Percentiles rank a stretch among this genome's conserved stretches.
phyloP scores from a whole-genome alignment of 2,113 vertebrate genomes.

The Eidolon helvum region DNA sequence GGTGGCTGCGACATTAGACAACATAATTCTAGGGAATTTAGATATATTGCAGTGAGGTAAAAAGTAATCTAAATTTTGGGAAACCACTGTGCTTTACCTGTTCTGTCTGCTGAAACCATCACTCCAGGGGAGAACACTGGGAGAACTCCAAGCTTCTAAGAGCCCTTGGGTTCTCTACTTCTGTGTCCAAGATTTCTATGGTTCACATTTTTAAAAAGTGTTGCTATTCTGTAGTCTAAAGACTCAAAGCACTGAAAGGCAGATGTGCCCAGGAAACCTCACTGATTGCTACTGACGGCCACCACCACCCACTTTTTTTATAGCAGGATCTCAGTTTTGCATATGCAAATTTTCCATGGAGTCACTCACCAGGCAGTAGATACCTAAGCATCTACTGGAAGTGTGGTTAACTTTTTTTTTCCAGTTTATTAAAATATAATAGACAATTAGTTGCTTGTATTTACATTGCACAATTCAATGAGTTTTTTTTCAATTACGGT shows the following conservation, averaged over 20 bases:
- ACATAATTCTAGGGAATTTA: not conserved
- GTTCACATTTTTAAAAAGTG: not conserved
- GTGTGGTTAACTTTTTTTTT: too few species aligned
- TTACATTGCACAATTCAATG: too few species aligned
- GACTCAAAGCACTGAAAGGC: not conserved
- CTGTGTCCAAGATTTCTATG: not conserved
- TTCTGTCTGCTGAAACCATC: not conserved
- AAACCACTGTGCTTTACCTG: not conserved
- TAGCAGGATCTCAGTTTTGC: not conserved
- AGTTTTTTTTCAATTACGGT: too few species aligned
- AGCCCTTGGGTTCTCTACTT: not conserved
- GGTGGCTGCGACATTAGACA: not conserved
- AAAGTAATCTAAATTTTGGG: not conserved
- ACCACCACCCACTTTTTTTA: not conserved
- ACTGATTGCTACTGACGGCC: not conserved
- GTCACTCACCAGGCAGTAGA: not conserved
- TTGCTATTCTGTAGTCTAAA: not conserved
- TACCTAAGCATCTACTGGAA: not conserved
- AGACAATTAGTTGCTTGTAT: too few species aligned
- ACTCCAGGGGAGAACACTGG: not conserved
- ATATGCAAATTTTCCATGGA: not conserved
- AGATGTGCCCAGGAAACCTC: not conserved
- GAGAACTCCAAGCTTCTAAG: not conserved
- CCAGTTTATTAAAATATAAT: too few species aligned
- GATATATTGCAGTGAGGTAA: not conserved